phyloP scores from a whole-genome alignment of 2,797 vertebrate genomes.

The Lutjanus argentimaculatus region DNA sequence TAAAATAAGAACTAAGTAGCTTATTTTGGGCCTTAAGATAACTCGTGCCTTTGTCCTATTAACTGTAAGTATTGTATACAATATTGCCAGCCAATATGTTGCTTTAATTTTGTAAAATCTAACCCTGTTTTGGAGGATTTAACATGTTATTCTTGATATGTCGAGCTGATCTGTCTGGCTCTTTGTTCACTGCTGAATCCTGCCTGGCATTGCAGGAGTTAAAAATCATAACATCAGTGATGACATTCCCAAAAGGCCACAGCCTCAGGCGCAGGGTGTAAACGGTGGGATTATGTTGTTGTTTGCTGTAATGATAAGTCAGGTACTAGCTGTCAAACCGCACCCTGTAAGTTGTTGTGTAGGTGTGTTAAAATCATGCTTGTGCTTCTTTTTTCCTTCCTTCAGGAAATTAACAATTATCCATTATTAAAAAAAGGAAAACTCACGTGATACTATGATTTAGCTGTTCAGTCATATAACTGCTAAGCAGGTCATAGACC shows the following conservation, averaged over 20 bases:
- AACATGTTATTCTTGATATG: neutral
- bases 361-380: neutral
- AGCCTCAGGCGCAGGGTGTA: conserved; percentile 10
- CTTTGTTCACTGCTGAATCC: neutral
- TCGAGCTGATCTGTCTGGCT: neutral
- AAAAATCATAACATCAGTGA: conserved; percentile 8
- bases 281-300: conserved; percentile 44
- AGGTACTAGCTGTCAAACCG: conserved; percentile 28
- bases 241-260: conserved; percentile 26
- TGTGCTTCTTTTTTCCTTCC: neutral
- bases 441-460: no score
- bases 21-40: neutral
- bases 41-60: neutral
- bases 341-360: conserved; percentile 29
- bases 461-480: no score
- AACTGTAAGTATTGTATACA: neutral
- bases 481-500: no score
- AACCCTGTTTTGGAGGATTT: neutral
- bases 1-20: neutral
- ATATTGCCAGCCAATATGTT: neutral
- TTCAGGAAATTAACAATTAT: neutral
- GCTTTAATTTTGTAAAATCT: neutral
- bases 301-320: conserved; percentile 33
- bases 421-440: neutral
- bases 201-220: conserved; percentile 12